Base-by-base conservation (phyloP, 2,797 vertebrate genomes). In the Pseudopleuronectes americanus region DNA sequence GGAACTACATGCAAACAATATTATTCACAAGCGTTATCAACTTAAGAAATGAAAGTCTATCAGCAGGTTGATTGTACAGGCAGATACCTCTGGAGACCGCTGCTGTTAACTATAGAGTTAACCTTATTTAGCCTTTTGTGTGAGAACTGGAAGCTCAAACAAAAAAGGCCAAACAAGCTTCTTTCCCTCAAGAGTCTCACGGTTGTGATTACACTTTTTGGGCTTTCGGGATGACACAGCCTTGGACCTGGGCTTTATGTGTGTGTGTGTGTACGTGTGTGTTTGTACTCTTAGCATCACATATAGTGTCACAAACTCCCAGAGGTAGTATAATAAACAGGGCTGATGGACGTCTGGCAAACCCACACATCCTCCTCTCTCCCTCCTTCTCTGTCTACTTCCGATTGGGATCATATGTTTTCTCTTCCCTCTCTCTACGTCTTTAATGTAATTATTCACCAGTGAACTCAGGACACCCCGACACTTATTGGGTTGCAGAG, bases 361-460 rank as follows among this genome's bases (percentile, higher is more conserved):
- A 22, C 31, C 13, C 59, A 41, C 59, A 41, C 56, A 23, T 21
- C 17, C 14, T 57, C 10, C 57, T 70, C 59, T 21, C n/a, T 52
- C 24, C 10, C 1, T 7, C 16, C 53, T 21, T 8, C 45, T 1
- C 43, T 24, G 9, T 24, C 45, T 45, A 4, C n/a, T 21, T 31
- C 45, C 69, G 60, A 47, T 33, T 76, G 74, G 41, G 56, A 69
- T 57, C 21, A 47, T 6, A n/a, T 16, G 16, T 17, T 41, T 17
- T 45, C 22, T 16, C 26, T 6, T 10, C 24, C 9, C 26, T 36
- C 38, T 12, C 62, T 55, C 53, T 28, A 17, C 12, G 23, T 65
- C 71, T 69, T 79, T 86, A 81, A 87, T 85, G 4, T 57, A 74
- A 85, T 86, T 54, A 76, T 71, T 83, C 76, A 77, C 63, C 61